Percentiles rank a stretch among this genome's conserved stretches.
Evolutionary conservation across 2,797 vertebrate genomes (phyloP).

Genomic region (Channallabes apus): DNA sequence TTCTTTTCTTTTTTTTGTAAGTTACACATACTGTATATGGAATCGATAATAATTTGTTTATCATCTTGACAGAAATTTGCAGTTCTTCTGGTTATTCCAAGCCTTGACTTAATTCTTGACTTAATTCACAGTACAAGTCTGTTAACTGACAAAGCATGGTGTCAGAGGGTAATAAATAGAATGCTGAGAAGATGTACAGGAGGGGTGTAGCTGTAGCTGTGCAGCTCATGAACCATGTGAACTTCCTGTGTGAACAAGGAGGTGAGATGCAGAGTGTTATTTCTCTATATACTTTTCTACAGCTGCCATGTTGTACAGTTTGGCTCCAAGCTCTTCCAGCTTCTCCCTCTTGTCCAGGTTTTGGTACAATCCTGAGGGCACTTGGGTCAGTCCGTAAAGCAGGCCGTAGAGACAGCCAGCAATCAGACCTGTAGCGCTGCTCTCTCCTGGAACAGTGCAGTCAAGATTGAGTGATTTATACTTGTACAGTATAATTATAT

Average conservation of each 20-base stretch:
- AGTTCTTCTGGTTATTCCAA: not conserved
- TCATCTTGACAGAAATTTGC: not conserved
- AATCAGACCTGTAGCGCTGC: conserved; percentile 88
- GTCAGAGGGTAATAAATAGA: not conserved
- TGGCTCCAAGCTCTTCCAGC: conserved; percentile 84
- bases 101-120: not conserved
- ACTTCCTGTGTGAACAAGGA: conserved; percentile 60
- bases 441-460: conserved; percentile 76
- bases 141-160: not conserved
- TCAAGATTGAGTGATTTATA: not conserved
- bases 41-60: not conserved
- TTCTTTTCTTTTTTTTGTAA: not conserved
- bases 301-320: conserved; percentile 81
- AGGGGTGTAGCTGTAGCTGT: conserved; percentile 19
- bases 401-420: conserved; percentile 90
- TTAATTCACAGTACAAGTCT: not conserved
- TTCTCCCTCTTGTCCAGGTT: conserved; percentile 82
- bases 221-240: conserved; percentile 55
- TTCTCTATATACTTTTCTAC: conserved; percentile 92
- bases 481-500: not conserved
- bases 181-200: conserved; percentile 3
- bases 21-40: not conserved
- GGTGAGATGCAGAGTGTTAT: conserved; percentile 74
- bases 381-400: conserved; percentile 79
- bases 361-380: conserved; percentile 82